Base-by-base conservation (phyloP, 2,888 invertebrate species). In the Chesias legatella region DNA sequence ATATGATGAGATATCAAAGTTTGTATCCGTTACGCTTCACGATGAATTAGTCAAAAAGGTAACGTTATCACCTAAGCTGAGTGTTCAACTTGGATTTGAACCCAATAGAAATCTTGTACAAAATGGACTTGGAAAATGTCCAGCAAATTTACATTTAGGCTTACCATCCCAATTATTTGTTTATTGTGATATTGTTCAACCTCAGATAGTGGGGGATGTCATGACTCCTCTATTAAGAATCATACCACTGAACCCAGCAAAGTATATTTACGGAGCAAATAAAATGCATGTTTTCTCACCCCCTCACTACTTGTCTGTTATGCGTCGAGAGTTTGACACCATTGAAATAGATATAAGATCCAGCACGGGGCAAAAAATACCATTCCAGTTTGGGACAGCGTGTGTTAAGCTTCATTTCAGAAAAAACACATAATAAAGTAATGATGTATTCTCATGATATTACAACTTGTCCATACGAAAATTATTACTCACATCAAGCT, bases 321-420 rank as follows among this genome's bases (percentile, higher is more conserved):
- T 60, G 58, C 58, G 59, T 5, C 50, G 60, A 42, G 61, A 60
- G 23, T 63, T 63, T 48, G 61, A 63, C 46, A 53, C 52, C 0
- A 44, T 60, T 26, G 61, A 63, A 52, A 56, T 63, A 52, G 58
- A 58, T 63, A 62, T 62, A 64, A 64, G 60, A 53, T 33, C 58
- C 13, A 56, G 45, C 40, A 60, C 55, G 6, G 60, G 61, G 4
- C 33, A 48, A 45, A 49, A 39, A 23, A 36, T 61, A 43, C 56
- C 56, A 59, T 61, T 60, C 33, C 56, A 63, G 36, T 60, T 60
- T 40, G 59, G 60, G 34, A 57, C 56, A 11, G 41, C 34, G 37
- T 56, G 55, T 38, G 39, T 59, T 40, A 61, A 61, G 45, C 56
- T 61, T 9, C 59, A 59, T 36, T 56, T 56, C 26, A 41, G 10